A percentile compares a stretch with the other conserved stretches of the same genome.
These are phyloP conservation scores for Hylaea fasciaria DNA, from an alignment of 2,888 invertebrate genomes.

Conservation along the genomic window DNA sequence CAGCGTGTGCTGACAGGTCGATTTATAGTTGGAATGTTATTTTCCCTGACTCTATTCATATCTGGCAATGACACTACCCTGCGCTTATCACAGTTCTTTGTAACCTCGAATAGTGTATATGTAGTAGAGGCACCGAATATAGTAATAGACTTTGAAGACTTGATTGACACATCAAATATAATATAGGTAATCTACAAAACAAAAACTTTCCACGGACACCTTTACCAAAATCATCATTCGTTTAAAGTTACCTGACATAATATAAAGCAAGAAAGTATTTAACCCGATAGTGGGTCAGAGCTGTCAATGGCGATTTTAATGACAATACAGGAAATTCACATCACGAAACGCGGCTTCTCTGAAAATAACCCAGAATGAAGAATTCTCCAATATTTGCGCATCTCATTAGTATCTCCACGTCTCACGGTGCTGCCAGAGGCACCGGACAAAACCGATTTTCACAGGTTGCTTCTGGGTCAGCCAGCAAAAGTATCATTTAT, in stretches of 20 bases:
- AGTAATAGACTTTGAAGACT: too few species aligned
- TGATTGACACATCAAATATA: too few species aligned
- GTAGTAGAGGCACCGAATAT: too few species aligned
- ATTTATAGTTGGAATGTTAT: too few species aligned
- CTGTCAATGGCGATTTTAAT: not conserved
- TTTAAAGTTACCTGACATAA: not conserved
- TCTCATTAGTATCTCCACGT: constrained; percentile 20
- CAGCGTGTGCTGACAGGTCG: too few species aligned
- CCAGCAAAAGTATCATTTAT: constrained; percentile 36
- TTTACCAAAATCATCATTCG: not conserved
- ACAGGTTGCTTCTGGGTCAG: constrained; percentile 37
- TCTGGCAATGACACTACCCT: too few species aligned
- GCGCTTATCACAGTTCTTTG: too few species aligned
- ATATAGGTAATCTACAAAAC: too few species aligned
- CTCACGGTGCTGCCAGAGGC: constrained; percentile 2
- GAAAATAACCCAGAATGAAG: constrained; percentile 16
- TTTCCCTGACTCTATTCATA: too few species aligned
- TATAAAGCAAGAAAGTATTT: not conserved
- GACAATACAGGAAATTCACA: constrained; percentile 1
- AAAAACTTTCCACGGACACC: too few species aligned
- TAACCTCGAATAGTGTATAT: too few species aligned
- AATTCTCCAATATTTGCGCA: constrained; percentile 11
- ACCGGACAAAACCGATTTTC: constrained; percentile 33
- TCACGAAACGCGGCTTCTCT: constrained; percentile 3
- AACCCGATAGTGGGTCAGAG: not conserved